Conservation (phyloP, 2,888 invertebrate species). For the Xanthostigma xanthostigma region DNA sequence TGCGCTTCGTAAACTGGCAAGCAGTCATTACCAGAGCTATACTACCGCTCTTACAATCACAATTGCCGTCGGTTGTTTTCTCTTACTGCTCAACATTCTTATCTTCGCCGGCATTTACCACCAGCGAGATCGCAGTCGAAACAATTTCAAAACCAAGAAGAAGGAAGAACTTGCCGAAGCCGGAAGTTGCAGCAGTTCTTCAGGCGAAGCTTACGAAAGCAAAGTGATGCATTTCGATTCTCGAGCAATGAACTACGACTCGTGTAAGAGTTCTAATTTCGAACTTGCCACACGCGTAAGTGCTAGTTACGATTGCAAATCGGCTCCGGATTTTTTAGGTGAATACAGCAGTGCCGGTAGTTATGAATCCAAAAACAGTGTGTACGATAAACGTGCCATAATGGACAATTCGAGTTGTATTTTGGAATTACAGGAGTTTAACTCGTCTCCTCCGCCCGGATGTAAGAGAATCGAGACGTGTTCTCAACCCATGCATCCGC, state of each 20-base stretch:
- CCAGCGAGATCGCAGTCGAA: slow-evolving; percentile 45
- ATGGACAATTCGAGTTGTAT: slow-evolving; percentile 47
- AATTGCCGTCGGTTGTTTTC: slow-evolving; percentile 71
- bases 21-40: slow-evolving; percentile 75
- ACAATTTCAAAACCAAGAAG: slow-evolving; percentile 43
- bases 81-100: slow-evolving; percentile 64
- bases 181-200: slow-evolving; percentile 50
- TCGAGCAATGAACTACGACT: slow-evolving; percentile 17
- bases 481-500: slow-evolving; percentile 24
- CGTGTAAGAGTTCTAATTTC: slow-evolving; percentile 5
- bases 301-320: slow-evolving; percentile 32
- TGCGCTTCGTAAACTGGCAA: slow-evolving; percentile 58
- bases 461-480: slow-evolving; percentile 36
- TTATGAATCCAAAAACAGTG: slow-evolving; percentile 34
- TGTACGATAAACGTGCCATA: slow-evolving; percentile 36
- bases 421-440: slow-evolving; percentile 45
- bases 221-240: slow-evolving; percentile 37
- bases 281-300: background rate
- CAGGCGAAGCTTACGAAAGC: slow-evolving; percentile 40
- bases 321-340: slow-evolving; percentile 38
- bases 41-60: slow-evolving; percentile 80
- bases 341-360: slow-evolving; percentile 47
- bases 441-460: slow-evolving; percentile 38
- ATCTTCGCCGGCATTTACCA: slow-evolving; percentile 84
- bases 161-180: slow-evolving; percentile 64